Percentiles rank a stretch among this genome's conserved stretches.
These are phyloP conservation scores for Laterallus jamaicensis DNA, from an alignment of 2,113 vertebrate genomes.

Conservation along the genomic window DNA sequence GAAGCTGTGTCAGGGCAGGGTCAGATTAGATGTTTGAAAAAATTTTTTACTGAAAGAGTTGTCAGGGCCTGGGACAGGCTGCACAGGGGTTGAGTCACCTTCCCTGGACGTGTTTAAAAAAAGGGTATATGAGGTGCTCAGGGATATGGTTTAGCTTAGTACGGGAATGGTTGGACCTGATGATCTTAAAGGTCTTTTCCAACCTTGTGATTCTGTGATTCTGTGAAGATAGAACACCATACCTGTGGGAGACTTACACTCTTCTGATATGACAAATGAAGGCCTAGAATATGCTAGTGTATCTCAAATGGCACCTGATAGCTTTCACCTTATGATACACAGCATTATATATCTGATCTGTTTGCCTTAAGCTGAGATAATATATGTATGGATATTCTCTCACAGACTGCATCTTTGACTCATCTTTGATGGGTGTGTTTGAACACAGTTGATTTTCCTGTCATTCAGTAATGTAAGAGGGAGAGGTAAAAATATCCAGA, in stretches of 20 bases:
- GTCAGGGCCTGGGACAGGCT: too few relatives aligned
- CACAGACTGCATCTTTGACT: neutral
- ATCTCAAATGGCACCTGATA: neutral
- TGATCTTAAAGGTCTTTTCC: too few relatives aligned
- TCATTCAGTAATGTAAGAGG: neutral
- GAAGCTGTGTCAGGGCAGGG: too few relatives aligned
- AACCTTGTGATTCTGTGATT: too few relatives aligned
- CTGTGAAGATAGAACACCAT: neutral
- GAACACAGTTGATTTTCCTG: neutral
- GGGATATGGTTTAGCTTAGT: too few relatives aligned
- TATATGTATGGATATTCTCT: neutral
- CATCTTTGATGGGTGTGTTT: neutral
- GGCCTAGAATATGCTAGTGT: neutral
- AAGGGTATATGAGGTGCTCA: too few relatives aligned
- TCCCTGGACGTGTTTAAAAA: too few relatives aligned
- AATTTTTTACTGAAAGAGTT: too few relatives aligned
- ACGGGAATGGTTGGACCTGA: too few relatives aligned
- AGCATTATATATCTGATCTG: too few relatives aligned
- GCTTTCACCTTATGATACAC: neutral
- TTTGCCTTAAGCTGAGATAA: neutral
- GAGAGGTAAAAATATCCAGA: neutral
- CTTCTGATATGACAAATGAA: neutral
- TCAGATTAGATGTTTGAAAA: too few relatives aligned
- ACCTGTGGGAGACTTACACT: neutral
- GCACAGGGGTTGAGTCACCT: too few relatives aligned